Evolutionary conservation across 2,888 invertebrate genomes (phyloP), one percentile per base, ranked within the genome.

Genomic region (Neria commutata): DNA sequence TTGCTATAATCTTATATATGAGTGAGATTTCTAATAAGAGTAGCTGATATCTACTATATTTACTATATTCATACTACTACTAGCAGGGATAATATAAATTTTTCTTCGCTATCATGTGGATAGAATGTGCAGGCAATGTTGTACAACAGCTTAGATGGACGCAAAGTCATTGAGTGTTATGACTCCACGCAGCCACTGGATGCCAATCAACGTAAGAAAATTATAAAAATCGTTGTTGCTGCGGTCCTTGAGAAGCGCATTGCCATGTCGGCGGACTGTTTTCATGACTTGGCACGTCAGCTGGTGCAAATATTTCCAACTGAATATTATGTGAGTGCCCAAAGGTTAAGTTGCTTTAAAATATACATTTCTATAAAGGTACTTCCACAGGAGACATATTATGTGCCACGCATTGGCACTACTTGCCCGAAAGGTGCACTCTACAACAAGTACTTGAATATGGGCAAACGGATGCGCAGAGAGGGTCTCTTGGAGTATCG

Each of bases 271-370:
- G 64, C 66, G 0, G 56, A 48, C 1, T 60, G 58, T 46, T 71
- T 72, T 46, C 58, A 56, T 11, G 62, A 61, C 46, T 62, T 71
- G 45, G 67, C 68, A n/a, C 54, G 54, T 1, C 68, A 72, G 25
- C 49, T 72, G 8, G 53, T 70, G 24, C 60, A 65, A 52, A 42
- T 71, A 19, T 68, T 72, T 61, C 71, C 71, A 6, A 63, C 58
- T 3, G 71, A 72, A 57, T 62, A 62, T 54, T 57, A 62, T 56
- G 64, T 64, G 37, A 62, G 62, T 54, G n/a, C n/a, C n/a, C 23
- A 54, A 45, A 29, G 47, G 57, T 57, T 63, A 60, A n/a, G n/a
- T n/a, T n/a, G n/a, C n/a, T n/a, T n/a, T n/a, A n/a, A n/a, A n/a
- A n/a, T n/a, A n/a, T n/a, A n/a, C n/a, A n/a, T n/a, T n/a, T n/a